These are phyloP conservation scores for Cabera pusaria DNA, from an alignment of 2,888 invertebrate species.

Conservation along the genomic window DNA sequence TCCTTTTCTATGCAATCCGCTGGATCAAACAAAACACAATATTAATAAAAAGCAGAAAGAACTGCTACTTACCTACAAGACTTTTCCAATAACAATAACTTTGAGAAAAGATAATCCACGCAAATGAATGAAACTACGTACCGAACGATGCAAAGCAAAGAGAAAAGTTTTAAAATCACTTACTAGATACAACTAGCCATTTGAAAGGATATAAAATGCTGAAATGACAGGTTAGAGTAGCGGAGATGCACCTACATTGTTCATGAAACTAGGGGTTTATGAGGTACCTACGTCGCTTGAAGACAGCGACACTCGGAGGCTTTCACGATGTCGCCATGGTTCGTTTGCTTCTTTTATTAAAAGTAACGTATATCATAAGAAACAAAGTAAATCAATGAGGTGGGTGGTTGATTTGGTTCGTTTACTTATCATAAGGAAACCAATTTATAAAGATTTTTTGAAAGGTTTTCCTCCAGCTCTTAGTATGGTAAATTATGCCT, in stretches of 20 bases:
- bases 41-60: no score
- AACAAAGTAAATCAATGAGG: no score
- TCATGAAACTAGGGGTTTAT: constrained; percentile 57
- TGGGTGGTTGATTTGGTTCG: no score
- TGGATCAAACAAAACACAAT: no score
- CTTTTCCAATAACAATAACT: constrained; percentile 14
- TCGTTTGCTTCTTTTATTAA: constrained; percentile 35
- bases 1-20: no score
- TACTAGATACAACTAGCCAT: constrained; percentile 35
- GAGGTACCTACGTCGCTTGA: constrained; percentile 44
- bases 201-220: constrained; percentile 50
- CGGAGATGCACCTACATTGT: constrained; percentile 48
- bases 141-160: constrained; percentile 13
- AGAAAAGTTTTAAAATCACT: constrained; percentile 23
- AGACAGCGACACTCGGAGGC: constrained; percentile 54
- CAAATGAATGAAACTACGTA: constrained; percentile 4
- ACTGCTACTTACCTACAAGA: neutral
- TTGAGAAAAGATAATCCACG: constrained; percentile 4
- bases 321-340: constrained; percentile 47
- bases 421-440: no score
- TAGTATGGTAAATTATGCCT: no score
- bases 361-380: no score
- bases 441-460: no score
- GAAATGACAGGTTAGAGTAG: constrained; percentile 42
- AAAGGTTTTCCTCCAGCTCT: no score